phyloP scores from a whole-genome alignment of 1,140 invertebrate species.

The Orius insidiosus region DNA sequence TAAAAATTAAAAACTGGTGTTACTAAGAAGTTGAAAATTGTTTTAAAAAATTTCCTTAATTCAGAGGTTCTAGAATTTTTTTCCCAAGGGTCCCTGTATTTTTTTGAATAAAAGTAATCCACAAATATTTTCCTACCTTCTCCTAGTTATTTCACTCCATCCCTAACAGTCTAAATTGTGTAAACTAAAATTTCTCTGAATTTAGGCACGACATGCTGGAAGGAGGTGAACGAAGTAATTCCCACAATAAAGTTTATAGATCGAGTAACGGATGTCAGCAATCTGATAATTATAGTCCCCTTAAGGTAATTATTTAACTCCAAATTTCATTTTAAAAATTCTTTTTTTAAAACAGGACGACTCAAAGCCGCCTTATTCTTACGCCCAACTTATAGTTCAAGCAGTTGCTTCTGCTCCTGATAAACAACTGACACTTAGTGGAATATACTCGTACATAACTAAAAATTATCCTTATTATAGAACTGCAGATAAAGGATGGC shows the following conservation, averaged over 20 bases:
- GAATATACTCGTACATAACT: constrained; percentile 97
- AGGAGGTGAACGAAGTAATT: constrained; percentile 1
- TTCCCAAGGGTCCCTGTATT: no score
- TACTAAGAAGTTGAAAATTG: no score
- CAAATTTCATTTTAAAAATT: no score
- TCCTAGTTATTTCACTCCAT: no score
- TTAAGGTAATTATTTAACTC: no score
- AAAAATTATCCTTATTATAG: constrained; percentile 97
- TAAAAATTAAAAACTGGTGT: no score
- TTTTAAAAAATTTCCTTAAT: no score
- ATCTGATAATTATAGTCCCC: constrained; percentile 29
- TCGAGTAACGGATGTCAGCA: constrained; percentile 19
- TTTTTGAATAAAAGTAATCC: no score
- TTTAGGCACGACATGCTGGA: constrained; percentile 11
- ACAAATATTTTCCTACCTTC: no score
- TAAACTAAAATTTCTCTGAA: no score
- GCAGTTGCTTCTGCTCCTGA: constrained; percentile 87
- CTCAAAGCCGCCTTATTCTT: constrained; percentile 92
- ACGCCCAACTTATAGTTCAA: constrained; percentile 96
- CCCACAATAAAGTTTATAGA: constrained; percentile 17
- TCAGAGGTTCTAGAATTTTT: no score
- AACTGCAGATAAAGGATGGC: constrained; percentile 96
- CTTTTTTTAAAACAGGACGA: constrained; percentile 42
- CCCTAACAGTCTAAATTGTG: no score
- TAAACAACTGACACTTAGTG: constrained; percentile 93